Evolutionary conservation across 2,113 vertebrate genomes (phyloP).

Genomic region (Notiomystis cincta): DNA sequence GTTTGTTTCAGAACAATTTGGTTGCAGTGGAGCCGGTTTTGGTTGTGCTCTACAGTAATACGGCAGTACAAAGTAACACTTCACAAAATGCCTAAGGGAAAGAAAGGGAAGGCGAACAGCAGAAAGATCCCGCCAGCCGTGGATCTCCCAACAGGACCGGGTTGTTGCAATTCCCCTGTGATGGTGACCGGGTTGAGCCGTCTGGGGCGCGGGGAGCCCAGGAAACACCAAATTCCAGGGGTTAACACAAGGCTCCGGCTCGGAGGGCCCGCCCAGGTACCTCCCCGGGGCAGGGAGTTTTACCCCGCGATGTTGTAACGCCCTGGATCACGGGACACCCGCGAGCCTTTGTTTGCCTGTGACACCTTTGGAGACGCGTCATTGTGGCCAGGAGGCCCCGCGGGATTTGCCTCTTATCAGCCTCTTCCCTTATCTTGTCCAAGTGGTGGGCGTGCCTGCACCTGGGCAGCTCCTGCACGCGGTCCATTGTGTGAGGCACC

Average conservation of each 20-base stretch:
- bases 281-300: neutral
- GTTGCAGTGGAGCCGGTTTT: accelerated
- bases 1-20: neutral
- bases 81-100: neutral
- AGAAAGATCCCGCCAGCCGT: no score
- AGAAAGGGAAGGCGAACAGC: neutral
- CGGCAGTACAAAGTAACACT: neutral
- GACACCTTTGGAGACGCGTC: neutral
- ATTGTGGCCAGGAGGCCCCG: no score
- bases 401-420: neutral
- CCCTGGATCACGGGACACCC: neutral
- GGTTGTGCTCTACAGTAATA: neutral
- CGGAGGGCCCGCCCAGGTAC: neutral
- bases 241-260: neutral
- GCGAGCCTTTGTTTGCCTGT: no score
- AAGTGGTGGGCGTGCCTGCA: no score
- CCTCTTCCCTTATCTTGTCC: neutral
- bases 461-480: neutral
- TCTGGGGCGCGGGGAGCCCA: accelerated
- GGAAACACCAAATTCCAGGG: neutral
- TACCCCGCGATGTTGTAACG: neutral
- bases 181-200: neutral
- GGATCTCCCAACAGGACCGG: no score
- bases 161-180: neutral
- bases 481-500: neutral